Conservation (phyloP, 2,113 vertebrate species). For the Pogona vitticeps region DNA sequence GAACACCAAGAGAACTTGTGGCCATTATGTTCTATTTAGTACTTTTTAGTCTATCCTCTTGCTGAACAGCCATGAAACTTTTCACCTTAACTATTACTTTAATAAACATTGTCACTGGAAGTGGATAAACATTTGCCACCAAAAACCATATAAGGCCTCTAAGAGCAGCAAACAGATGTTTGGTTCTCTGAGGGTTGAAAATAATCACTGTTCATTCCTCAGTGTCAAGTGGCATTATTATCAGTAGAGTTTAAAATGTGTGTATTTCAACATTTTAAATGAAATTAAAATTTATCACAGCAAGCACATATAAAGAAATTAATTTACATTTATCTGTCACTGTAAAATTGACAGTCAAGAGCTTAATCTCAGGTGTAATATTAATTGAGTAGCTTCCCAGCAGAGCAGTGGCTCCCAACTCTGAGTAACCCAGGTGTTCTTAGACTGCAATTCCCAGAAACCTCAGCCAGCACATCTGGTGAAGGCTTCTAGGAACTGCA, state of each 20-base stretch:
- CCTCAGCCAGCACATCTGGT: too few relatives aligned
- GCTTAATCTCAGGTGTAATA: not conserved
- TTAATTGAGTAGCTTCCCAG: not conserved
- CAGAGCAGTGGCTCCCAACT: too few relatives aligned
- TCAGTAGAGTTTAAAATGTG: not conserved
- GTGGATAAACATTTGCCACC: not conserved
- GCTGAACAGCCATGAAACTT: not conserved
- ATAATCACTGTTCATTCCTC: not conserved
- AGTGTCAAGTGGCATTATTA: not conserved
- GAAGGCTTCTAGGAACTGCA: too few relatives aligned
- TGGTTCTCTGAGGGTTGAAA: not conserved
- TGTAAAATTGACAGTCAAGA: not conserved
- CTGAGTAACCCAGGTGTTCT: too few relatives aligned
- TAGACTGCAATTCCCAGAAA: too few relatives aligned
- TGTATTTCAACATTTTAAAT: not conserved
- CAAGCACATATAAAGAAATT: not conserved
- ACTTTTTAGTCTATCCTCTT: not conserved
- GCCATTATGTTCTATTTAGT: too few relatives aligned
- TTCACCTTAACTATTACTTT: not conserved
- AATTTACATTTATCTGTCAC: not conserved
- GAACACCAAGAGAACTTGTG: not conserved
- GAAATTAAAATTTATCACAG: too few relatives aligned
- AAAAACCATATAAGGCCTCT: not conserved
- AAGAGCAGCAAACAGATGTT: not conserved
- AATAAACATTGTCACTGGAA: not conserved